These are phyloP conservation scores for Catalaphyllia jardinei DNA, from an alignment of 64 coral and sea anemone species.

Conservation along the genomic window DNA sequence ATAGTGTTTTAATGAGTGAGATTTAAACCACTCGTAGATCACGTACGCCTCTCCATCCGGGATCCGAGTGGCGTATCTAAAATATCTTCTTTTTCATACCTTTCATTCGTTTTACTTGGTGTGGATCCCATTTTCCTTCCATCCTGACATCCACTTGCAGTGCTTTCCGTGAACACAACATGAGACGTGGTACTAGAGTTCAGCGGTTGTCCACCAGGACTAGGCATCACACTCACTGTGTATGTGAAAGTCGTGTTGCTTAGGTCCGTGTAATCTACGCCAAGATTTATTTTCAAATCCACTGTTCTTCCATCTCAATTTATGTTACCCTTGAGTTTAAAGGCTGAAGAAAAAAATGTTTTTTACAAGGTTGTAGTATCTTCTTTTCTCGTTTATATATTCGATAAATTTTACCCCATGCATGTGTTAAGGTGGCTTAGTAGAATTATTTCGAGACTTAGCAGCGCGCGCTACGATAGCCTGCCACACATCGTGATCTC, in stretches of 20 bases:
- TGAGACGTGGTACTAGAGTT: not conserved
- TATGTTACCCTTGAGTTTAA: constrained; percentile 52
- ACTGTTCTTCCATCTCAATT: constrained; percentile 60
- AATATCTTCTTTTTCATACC: not conserved
- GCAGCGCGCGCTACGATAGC: no score
- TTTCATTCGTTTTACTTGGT: not conserved
- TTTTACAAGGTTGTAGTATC: not conserved
- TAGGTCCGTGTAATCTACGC: constrained; percentile 7
- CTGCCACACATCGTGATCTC: no score
- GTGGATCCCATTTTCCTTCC: not conserved
- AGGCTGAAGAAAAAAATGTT: constrained; percentile 41
- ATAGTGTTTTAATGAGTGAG: no score
- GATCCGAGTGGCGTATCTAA: no score
- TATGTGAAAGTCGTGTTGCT: constrained; percentile 59
- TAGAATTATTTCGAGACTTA: no score
- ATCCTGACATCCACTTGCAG: not conserved
- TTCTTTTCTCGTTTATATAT: no score
- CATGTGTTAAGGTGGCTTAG: no score
- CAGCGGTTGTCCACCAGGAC: constrained; percentile 6
- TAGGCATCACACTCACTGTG: constrained; percentile 31
- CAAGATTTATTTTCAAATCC: constrained; percentile 38
- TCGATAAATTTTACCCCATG: no score
- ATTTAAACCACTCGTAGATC: no score
- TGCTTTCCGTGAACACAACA: not conserved
- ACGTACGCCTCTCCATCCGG: no score